Conservation (phyloP, 2,113 vertebrate genomes). For the Leucoraja erinaceus region DNA sequence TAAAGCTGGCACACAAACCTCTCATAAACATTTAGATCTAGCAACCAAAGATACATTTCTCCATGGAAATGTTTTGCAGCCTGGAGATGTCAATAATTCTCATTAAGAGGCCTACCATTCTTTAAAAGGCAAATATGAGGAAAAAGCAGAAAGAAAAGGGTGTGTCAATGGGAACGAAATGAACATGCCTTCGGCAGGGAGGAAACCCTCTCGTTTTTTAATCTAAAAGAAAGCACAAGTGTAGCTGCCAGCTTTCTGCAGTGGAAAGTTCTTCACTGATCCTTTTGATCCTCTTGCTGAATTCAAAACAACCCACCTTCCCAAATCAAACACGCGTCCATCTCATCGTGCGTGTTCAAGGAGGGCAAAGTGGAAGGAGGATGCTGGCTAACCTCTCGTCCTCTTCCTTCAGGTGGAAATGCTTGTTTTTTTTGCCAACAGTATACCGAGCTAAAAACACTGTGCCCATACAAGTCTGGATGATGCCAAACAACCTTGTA, state of each 20-base stretch:
- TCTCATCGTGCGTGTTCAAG: neutral
- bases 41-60: no score
- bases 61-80: neutral
- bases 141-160: constrained; percentile 19
- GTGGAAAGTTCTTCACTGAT: neutral
- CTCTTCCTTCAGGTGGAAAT: neutral
- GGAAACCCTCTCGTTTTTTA: neutral
- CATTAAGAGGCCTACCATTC: neutral
- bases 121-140: constrained; percentile 2
- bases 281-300: neutral
- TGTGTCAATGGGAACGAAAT: neutral
- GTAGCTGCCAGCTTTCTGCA: neutral
- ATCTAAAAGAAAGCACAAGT: constrained; percentile 8
- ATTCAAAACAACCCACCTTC: neutral
- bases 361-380: neutral
- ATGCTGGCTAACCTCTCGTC: neutral
- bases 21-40: no score
- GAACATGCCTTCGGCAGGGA: neutral
- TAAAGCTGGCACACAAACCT: no score
- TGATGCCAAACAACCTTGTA: neutral
- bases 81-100: neutral
- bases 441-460: neutral
- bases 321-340: neutral
- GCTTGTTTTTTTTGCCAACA: neutral
- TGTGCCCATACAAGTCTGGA: neutral